Conservation (phyloP, 2,888 invertebrate species). For the Amitus sp. region DNA sequence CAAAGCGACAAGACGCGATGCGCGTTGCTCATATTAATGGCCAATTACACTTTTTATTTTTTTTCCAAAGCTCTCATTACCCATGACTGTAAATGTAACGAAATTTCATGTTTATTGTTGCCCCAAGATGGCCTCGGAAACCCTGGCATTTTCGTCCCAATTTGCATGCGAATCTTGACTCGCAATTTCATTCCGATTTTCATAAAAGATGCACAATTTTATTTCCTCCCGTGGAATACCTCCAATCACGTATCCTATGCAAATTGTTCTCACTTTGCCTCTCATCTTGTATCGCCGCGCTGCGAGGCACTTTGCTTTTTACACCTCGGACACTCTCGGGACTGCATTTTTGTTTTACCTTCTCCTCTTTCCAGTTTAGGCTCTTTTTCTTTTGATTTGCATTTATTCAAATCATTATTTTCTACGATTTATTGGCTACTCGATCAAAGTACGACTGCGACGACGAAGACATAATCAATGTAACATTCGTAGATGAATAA, state of each 20-base stretch:
- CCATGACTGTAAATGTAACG: background rate
- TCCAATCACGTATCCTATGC: conserved; percentile 33
- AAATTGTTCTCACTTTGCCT: conserved; percentile 25
- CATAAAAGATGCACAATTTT: conserved; percentile 5
- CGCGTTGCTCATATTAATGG: conserved; percentile 17
- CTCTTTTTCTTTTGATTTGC: background rate
- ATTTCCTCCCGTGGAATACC: conserved; percentile 24
- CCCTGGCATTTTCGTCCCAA: no score
- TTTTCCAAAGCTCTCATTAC: background rate
- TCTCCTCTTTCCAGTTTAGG: background rate
- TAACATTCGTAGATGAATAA: conserved; percentile 33
- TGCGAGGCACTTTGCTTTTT: conserved; percentile 13
- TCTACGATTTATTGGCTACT: background rate
- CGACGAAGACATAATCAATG: conserved; percentile 42
- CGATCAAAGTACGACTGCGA: conserved; percentile 2
- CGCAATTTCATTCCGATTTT: background rate
- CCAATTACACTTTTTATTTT: conserved; percentile 9
- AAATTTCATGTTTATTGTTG: background rate
- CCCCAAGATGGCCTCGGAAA: background rate
- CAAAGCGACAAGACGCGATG: background rate
- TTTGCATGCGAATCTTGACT: background rate
- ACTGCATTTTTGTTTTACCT: background rate
- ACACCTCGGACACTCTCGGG: background rate
- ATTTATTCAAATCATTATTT: background rate
- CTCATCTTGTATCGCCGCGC: background rate